A percentile compares a stretch with the other conserved stretches of the same genome.
Conservation (phyloP, 2,888 invertebrate species). For the Ennomos erosarius region DNA sequence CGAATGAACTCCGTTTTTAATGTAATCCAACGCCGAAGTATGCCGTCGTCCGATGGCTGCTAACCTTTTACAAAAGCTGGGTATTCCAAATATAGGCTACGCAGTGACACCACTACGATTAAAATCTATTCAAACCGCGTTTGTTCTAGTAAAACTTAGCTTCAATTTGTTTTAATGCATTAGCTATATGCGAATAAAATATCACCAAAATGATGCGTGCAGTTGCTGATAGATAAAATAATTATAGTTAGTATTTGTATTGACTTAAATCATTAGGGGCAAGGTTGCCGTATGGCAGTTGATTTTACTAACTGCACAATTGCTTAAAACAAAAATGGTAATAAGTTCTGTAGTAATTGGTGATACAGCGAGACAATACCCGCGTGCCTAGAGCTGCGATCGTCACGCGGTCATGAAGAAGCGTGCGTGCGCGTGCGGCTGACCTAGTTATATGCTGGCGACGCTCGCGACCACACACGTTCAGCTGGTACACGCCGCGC, state of each 20-base stretch:
- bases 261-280: no score
- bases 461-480: conserved; percentile 66
- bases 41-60: conserved; percentile 70
- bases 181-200: conserved; percentile 24
- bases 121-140: conserved; percentile 12
- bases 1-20: conserved; percentile 80
- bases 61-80: conserved; percentile 75
- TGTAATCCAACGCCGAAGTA: conserved; percentile 76
- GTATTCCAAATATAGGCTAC: conserved; percentile 57
- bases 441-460: conserved; percentile 74
- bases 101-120: conserved; percentile 17
- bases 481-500: conserved; percentile 49
- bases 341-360: conserved; percentile 10
- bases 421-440: conserved; percentile 73
- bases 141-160: conserved; percentile 23
- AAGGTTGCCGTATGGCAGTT: conserved; percentile 7
- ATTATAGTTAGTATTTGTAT: no score
- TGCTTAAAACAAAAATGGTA: neutral
- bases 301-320: conserved; percentile 12
- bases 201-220: neutral
- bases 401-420: conserved; percentile 63
- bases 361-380: conserved; percentile 28
- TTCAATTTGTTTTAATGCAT: conserved; percentile 22
- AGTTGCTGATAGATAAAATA: no score
- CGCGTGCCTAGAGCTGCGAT: conserved; percentile 37